Evolutionary conservation across 2,113 vertebrate genomes (phyloP), one percentile per base, ranked within the genome.

Genomic region (Caranx melampygus): DNA sequence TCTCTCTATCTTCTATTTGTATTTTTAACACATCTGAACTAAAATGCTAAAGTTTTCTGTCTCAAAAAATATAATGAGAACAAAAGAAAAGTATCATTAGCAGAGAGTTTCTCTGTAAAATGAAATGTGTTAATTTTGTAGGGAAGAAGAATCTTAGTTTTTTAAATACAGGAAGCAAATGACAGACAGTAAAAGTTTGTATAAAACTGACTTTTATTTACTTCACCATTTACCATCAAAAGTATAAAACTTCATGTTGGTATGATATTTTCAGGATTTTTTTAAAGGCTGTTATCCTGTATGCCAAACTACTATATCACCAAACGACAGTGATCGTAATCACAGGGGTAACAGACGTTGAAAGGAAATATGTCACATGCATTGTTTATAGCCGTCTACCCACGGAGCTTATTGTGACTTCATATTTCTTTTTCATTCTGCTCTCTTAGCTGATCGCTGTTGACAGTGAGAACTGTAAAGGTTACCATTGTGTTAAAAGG

Each of bases 251-350:
- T 45, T 59, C 6, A 6, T 21, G 16, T 63, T 15, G 47, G 13
- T 64, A 5, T 52, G 14, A 63, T 63, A 33, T 66, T 57, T 69
- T 40, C 20, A 42, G 57, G 4, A 47, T 55, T 49, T 21, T 21
- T 21, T 21, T n/a, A 18, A 34, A 80, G 3, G 20, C 49, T n/a
- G 44, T 45, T 10, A 16, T 31, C 26, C 26, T 45, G 8, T 7
- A 67, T 78, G 40, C 16, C 52, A 45, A 58, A 34, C 18, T 49
- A 13, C 26, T 2, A 35, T 63, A 35, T 57, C 20, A 72, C 61
- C 37, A 60, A 72, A 72, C 15, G n/a, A 61, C 4, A 70, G 16
- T 16, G 26, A 26, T 10, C 57, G 69, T 61, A 51, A 61, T 52
- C 20, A 37, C 61, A 66, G 0, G 1, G 21, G 0, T n/a, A 8